Percentiles rank a stretch among this genome's conserved stretches.
phyloP scores from a whole-genome alignment of 2,113 vertebrate species.

The Crotalus horridus region DNA sequence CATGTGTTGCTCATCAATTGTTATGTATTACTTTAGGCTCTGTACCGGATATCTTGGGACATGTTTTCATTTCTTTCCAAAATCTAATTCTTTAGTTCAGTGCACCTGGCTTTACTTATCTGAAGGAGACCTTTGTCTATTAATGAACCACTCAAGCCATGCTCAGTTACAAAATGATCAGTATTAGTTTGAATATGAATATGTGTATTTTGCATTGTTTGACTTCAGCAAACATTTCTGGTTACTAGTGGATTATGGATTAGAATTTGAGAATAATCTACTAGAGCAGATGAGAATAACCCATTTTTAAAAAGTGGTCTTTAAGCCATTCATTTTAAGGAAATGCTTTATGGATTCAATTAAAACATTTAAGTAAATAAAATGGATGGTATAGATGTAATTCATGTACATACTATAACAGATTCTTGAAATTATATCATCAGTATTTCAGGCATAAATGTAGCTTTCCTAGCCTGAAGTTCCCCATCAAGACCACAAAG shows the following conservation, averaged over 20 bases:
- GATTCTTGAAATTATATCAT: not conserved
- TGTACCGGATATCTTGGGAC: not conserved
- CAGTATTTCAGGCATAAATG: not conserved
- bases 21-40: constrained; percentile 7
- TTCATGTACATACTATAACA: no score
- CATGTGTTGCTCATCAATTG: constrained; percentile 32
- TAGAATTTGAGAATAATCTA: not conserved
- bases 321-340: not conserved
- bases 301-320: not conserved
- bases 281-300: not conserved
- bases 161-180: not conserved
- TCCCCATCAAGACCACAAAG: not conserved
- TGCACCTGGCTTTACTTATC: constrained; percentile 19
- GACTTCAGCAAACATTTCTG: not conserved
- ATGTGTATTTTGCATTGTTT: not conserved
- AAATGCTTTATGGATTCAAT: not conserved
- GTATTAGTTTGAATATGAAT: not conserved
- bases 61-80: constrained; percentile 23
- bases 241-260: not conserved
- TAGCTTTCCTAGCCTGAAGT: not conserved
- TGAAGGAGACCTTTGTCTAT: constrained; percentile 1
- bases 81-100: constrained; percentile 4
- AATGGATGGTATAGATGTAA: not conserved
- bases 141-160: not conserved
- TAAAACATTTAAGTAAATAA: constrained; percentile 14